phyloP scores from a whole-genome alignment of 2,888 invertebrate genomes.

The Chloromyia formosa region DNA sequence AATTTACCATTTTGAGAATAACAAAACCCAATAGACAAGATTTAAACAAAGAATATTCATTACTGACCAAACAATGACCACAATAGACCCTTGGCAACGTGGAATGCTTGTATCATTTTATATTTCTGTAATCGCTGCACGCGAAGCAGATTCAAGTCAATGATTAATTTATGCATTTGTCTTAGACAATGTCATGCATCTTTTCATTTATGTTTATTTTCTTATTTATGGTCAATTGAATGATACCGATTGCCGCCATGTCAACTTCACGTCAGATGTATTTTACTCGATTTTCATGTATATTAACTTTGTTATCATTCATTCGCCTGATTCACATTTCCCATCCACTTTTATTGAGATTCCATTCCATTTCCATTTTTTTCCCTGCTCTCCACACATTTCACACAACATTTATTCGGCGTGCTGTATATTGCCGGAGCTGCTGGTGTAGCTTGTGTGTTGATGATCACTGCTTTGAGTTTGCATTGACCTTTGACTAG shows the following conservation, averaged over 20 bases:
- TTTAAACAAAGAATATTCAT: no score
- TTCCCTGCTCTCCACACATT: not conserved
- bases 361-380: not conserved
- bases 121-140: not conserved
- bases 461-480: not conserved
- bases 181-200: not conserved
- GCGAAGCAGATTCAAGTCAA: not conserved
- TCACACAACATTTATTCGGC: not conserved
- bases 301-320: not conserved
- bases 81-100: not conserved
- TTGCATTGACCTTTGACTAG: conserved; percentile 37
- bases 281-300: not conserved
- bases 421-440: not conserved
- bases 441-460: not conserved
- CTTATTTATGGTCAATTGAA: not conserved
- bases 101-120: not conserved
- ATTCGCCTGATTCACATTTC: not conserved
- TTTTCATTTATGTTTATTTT: not conserved
- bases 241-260: not conserved
- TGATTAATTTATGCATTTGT: not conserved
- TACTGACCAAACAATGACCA: not conserved
- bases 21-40: no score
- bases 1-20: no score
- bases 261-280: not conserved
- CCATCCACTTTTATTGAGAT: not conserved